Evolutionary conservation across 2,113 vertebrate species (phyloP).

Genomic region (Plectropomus leopardus): DNA sequence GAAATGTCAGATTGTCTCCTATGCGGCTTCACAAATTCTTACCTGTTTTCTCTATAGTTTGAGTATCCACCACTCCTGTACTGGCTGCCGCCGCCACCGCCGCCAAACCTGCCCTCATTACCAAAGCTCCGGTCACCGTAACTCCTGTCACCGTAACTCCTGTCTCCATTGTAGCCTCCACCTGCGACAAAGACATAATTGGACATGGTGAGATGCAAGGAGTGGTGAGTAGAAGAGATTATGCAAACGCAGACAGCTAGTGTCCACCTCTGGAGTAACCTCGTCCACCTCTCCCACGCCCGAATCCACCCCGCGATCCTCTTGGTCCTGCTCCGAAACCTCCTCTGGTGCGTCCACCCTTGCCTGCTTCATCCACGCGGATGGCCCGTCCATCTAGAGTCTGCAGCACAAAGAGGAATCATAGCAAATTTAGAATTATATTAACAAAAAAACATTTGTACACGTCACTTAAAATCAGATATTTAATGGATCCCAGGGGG

Average conservation of each 20-base stretch:
- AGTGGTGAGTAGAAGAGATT: too few relatives aligned
- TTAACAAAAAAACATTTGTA: too few relatives aligned
- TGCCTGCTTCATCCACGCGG: conserved; percentile 96
- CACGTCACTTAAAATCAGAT: too few relatives aligned
- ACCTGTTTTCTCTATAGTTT: conserved; percentile 81
- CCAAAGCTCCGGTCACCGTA: conserved; percentile 79
- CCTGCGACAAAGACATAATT: conserved; percentile 9
- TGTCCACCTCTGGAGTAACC: conserved; percentile 87
- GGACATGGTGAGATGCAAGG: too few relatives aligned
- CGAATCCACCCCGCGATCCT: conserved; percentile 69
- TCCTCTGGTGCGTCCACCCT: conserved; percentile 85
- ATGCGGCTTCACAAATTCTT: background rate
- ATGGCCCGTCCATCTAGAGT: conserved; percentile 94
- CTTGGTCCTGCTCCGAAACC: conserved; percentile 81
- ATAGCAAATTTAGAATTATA: background rate
- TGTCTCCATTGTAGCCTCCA: conserved; percentile 83
- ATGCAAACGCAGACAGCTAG: background rate
- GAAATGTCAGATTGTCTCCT: too few relatives aligned
- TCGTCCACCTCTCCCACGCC: conserved; percentile 89
- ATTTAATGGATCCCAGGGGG: too few relatives aligned
- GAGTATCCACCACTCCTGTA: conserved; percentile 73
- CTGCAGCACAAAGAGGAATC: conserved; percentile 69
- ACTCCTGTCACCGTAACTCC: conserved; percentile 82
- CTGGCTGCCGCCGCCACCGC: conserved; percentile 66
- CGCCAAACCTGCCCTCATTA: conserved; percentile 71